Evolutionary conservation across 2,113 vertebrate species (phyloP), one percentile per base, ranked within the genome.

Genomic region (Panthera uncia): DNA sequence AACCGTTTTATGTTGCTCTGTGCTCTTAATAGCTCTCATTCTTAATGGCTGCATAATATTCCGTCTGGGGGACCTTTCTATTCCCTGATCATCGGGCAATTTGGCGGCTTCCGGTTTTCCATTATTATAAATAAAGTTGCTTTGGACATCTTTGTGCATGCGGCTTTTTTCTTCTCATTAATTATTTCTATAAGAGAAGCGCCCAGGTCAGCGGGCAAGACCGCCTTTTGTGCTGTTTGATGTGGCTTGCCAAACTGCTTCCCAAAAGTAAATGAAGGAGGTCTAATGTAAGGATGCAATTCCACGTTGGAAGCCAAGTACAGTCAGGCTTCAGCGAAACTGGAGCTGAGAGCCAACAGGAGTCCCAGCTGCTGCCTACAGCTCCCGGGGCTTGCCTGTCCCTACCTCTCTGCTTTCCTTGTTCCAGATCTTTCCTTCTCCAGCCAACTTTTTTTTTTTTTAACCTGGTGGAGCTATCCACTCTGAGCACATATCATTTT

Each of bases 11-110:
- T 95, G 57, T 71, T 65, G 55, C 55, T 36, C 15, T 2, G 2
- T 19, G 21, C 38, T 31, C 55, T 89, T 79, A 36, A 1, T 69
- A 33, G 15, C 61, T 90, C 50, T 81, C 97, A 89, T 94, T 97
- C 94, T 98, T 98, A 97, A 95, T 95, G 96, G 91, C 97, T 97
- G 91, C 45, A 27, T 98, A 98, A 61, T 98, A 98, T 97, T 98
- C 97, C 98, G 52, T 41, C 74, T 36, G 6, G 6, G 79, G 74
- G n/a, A 69, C 13, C 48, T 57, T 50, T 45, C 90, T 80, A 13
- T 57, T 92, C 50, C 69, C 68, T 80, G 55, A 76, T 83, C 33
- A 0, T 18, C 1, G 25, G 27, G 65, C 21, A 7, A 5, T 93
- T 74, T 69, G 85, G 83, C 69, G 92, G 5, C 36, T 69, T 88